These are phyloP conservation scores for Troglohyphantes excavatus DNA, from an alignment of 2,888 invertebrate genomes.

Conservation along the genomic window DNA sequence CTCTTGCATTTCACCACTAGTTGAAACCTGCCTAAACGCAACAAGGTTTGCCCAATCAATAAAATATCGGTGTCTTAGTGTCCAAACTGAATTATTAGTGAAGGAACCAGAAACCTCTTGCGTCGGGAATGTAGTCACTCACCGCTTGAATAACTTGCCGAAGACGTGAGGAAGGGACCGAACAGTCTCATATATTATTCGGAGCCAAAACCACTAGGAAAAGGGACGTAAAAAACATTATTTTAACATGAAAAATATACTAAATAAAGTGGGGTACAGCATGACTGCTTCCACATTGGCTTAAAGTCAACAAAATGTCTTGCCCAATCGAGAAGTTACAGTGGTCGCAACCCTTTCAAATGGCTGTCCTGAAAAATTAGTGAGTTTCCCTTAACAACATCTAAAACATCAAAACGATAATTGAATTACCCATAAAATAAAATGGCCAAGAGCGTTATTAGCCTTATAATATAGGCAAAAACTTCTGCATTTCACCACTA, in stretches of 20 bases:
- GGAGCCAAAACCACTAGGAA: neutral
- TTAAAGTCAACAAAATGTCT: too few species aligned
- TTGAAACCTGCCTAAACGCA: neutral
- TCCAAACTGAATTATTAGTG: constrained; percentile 3
- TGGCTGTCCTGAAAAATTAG: too few species aligned
- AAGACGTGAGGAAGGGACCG: constrained; percentile 33
- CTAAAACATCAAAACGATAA: too few species aligned
- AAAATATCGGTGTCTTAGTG: neutral
- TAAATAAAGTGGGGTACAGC: too few species aligned
- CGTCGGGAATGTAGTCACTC: constrained; percentile 32
- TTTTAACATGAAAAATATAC: too few species aligned
- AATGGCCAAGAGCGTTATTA: too few species aligned
- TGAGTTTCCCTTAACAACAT: too few species aligned
- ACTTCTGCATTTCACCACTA: neutral
- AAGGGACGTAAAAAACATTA: constrained; percentile 16
- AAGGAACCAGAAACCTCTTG: constrained; percentile 4
- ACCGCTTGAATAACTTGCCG: constrained; percentile 36
- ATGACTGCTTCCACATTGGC: too few species aligned
- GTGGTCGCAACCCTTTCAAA: too few species aligned
- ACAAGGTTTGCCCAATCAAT: constrained; percentile 5
- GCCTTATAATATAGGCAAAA: too few species aligned
- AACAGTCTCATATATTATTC: constrained; percentile 44
- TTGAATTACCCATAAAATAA: too few species aligned
- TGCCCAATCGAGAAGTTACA: too few species aligned
- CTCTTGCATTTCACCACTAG: neutral